Conservation (phyloP, 2,113 vertebrate species). For the Dissostichus mawsoni region DNA sequence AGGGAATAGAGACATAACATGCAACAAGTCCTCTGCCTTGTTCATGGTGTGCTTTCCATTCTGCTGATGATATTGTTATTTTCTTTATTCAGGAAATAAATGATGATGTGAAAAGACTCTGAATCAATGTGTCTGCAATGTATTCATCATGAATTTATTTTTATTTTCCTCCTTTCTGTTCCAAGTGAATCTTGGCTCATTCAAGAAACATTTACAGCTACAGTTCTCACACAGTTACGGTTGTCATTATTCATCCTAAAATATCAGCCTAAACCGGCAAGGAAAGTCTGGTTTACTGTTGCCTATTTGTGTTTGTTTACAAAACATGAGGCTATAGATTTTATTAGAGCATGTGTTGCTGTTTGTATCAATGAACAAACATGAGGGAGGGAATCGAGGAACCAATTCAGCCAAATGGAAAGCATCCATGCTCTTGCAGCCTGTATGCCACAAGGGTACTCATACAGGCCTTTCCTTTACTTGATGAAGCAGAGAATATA, state of each 20-base stretch:
- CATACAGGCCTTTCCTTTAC: background rate
- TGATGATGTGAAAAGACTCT: background rate
- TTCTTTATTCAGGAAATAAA: background rate
- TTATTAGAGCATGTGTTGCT: background rate
- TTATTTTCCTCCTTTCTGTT: background rate
- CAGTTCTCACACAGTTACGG: background rate
- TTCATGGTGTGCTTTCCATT: too few relatives aligned
- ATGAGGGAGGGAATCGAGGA: background rate
- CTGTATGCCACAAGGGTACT: background rate
- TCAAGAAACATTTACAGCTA: background rate
- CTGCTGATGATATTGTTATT: background rate
- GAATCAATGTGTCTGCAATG: background rate
- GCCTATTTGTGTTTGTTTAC: background rate
- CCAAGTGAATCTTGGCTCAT: background rate
- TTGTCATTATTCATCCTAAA: background rate
- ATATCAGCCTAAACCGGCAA: background rate
- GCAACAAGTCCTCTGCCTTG: too few relatives aligned
- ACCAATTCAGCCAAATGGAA: background rate
- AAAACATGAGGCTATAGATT: background rate
- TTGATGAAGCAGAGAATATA: background rate
- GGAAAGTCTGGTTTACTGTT: background rate
- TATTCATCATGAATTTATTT: background rate
- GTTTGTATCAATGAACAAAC: background rate
- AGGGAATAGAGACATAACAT: too few relatives aligned
- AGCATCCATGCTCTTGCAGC: background rate